These are phyloP conservation scores for Osmerus mordax DNA, from an alignment of 2,113 vertebrate species.

Conservation along the genomic window DNA sequence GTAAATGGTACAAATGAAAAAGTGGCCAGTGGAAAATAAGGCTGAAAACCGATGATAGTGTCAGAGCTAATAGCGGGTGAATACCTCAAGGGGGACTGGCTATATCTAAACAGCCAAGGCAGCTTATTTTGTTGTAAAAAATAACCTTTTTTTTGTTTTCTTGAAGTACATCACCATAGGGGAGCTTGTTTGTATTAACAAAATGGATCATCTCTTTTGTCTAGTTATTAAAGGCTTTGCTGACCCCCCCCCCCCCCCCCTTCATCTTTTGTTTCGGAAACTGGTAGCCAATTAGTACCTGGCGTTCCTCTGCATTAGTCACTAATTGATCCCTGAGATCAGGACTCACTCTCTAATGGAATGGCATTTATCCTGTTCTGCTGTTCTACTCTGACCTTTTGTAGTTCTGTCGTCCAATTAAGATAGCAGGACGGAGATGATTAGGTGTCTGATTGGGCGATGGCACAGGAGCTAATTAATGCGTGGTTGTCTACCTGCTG, in stretches of 20 bases:
- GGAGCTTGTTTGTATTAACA: too few species aligned
- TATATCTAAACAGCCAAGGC: too few species aligned
- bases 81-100: too few species aligned
- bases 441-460: slow-evolving; percentile 57
- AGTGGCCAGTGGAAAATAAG: too few species aligned
- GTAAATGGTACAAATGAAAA: too few species aligned
- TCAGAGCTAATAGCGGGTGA: too few species aligned
- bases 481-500: background rate
- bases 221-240: background rate
- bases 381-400: slow-evolving; percentile 62
- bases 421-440: slow-evolving; percentile 46
- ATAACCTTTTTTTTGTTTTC: too few species aligned
- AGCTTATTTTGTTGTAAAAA: too few species aligned
- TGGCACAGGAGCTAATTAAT: slow-evolving; percentile 44
- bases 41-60: too few species aligned
- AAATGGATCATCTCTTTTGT: background rate
- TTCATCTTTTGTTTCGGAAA: background rate
- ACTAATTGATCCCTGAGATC: slow-evolving; percentile 50
- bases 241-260: background rate
- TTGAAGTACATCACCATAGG: too few species aligned
- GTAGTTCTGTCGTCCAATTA: slow-evolving; percentile 59
- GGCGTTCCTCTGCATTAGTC: slow-evolving; percentile 44
- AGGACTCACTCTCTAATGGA: slow-evolving; percentile 62
- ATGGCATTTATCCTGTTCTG: slow-evolving; percentile 67
- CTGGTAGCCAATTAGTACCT: background rate